Base-by-base conservation (phyloP, 2,797 vertebrate species). In the Anniella stebbinsi region DNA sequence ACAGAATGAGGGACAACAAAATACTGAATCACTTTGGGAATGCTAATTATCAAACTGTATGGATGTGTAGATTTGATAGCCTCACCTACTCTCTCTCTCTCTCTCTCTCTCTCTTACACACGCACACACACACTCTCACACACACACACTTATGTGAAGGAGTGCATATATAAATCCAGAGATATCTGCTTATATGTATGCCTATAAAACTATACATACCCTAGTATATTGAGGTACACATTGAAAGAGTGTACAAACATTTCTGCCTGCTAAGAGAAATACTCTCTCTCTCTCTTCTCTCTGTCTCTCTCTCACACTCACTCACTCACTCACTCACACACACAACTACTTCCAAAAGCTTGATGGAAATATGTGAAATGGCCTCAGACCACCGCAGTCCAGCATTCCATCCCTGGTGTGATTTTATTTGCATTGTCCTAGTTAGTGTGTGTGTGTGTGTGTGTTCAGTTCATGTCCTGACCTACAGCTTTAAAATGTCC, bases 231-330 rank as follows among this genome's bases (percentile, higher is more conserved):
- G 10, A 17, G 30, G 21, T 67, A 41, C 30, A 36, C n/a, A n/a
- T 72, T 72, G 69, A 33, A 72, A 72, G 33, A 72, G n/a, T 72
- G 9, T 4, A 51, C 70, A 83, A 89, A 86, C 15, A 92, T 73
- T 73, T n/a, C 15, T 73, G n/a, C 45, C 11, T 70, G 30, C 30
- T 33, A 30, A 70, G 30, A 30, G 12, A 70, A 69, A n/a, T n/a
- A 45, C 9, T 51, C 51, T 51, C 51, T 8, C 51, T 51, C 51
- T 51, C 51, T 11, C 7, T 51, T 51, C 51, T 11, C 7, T 51
- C 51, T 51, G 4, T 51, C 51, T 51, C 51, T 51, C 51, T 51
- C 51, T 51, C 4, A 45, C 45, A 45, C n/a, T 51, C 51, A 9
- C 9, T 51, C 51, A 1, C 51, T n/a, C 45, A 45, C n/a, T 51